These are phyloP conservation scores for Agrilus planipennis DNA, from an alignment of 1,140 invertebrate species.

Conservation along the genomic window DNA sequence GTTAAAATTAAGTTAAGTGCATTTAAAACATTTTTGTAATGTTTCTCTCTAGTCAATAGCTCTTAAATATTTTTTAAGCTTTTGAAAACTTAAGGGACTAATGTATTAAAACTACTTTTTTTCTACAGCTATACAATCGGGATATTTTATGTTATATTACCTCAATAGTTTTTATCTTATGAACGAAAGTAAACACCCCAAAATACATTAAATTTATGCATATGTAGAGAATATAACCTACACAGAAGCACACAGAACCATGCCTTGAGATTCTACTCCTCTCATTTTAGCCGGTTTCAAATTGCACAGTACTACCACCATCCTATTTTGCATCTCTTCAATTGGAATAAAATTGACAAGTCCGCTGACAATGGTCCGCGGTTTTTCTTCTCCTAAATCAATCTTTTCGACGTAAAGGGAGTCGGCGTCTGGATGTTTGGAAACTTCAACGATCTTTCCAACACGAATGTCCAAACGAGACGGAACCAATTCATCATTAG, in stretches of 20 bases:
- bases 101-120: too few relatives aligned
- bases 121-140: too few relatives aligned
- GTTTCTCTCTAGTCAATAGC: too few relatives aligned
- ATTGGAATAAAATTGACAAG: constrained; percentile 80
- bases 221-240: constrained; percentile 33
- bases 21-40: too few relatives aligned
- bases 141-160: too few relatives aligned
- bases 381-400: constrained; percentile 59
- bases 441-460: constrained; percentile 81
- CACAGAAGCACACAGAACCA: constrained; percentile 85
- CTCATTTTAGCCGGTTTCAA: constrained; percentile 89
- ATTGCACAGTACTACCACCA: constrained; percentile 87
- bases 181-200: too few relatives aligned
- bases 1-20: too few relatives aligned
- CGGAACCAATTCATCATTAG: constrained; percentile 51
- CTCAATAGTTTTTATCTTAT: too few relatives aligned
- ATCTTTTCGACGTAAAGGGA: constrained; percentile 89
- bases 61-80: too few relatives aligned
- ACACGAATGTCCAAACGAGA: constrained; percentile 78
- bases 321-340: constrained; percentile 74
- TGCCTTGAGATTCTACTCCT: constrained; percentile 77
- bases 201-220: too few relatives aligned
- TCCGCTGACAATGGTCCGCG: constrained; percentile 74
- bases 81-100: too few relatives aligned
- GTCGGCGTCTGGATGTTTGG: constrained; percentile 93